A percentile compares a stretch with the other conserved stretches of the same genome.
Conservation (phyloP, 1,140 invertebrate genomes). For the Musca vetustissima region DNA sequence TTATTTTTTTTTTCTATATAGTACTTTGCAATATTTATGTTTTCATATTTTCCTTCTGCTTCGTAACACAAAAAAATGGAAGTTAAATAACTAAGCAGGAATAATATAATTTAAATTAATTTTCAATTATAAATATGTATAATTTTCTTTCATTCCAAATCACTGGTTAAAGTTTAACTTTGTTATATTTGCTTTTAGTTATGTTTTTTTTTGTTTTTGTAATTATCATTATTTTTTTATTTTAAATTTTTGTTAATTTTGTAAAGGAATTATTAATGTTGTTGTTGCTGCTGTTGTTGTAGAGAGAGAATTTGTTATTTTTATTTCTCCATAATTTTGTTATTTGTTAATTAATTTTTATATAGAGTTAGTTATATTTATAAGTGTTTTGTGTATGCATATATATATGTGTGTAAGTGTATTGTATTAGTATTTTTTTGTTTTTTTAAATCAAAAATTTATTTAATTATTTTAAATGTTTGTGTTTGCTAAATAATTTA, state of each 20-base stretch:
- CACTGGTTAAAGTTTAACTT: conserved; percentile 53
- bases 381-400: conserved; percentile 5
- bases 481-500: conserved; percentile 38
- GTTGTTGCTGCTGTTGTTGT: too few relatives aligned
- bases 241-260: background rate
- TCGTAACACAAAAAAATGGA: too few relatives aligned
- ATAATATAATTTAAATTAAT: too few relatives aligned
- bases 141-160: conserved; percentile 41
- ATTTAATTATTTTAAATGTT: background rate
- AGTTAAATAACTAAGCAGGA: too few relatives aligned
- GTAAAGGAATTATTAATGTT: too few relatives aligned
- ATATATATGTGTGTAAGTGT: conserved; percentile 1
- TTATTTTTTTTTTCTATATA: too few relatives aligned
- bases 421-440: conserved; percentile 20
- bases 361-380: conserved; percentile 4
- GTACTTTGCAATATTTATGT: too few relatives aligned
- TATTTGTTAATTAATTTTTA: conserved; percentile 9
- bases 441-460: conserved; percentile 36
- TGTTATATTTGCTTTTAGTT: conserved; percentile 50
- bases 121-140: conserved; percentile 34
- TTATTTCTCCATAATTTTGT: background rate
- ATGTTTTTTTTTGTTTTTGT: conserved; percentile 30
- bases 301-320: conserved; percentile 13
- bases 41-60: too few relatives aligned
- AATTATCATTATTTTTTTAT: conserved; percentile 23